Evolutionary conservation across 2,113 vertebrate genomes (phyloP).

Genomic region (Sialia sialis): DNA sequence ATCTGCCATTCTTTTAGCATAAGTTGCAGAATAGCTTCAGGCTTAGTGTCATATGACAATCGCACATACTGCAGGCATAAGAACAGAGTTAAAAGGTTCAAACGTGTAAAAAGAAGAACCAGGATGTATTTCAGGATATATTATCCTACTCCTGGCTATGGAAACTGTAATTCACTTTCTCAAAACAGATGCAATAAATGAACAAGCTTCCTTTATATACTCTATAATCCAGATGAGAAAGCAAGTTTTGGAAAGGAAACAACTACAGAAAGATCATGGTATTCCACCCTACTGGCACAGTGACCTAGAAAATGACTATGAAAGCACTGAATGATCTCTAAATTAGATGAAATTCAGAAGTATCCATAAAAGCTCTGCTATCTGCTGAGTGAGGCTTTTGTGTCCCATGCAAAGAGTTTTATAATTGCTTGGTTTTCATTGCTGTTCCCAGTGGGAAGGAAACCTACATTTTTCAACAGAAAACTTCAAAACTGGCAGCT

Average conservation of each 20-base stretch:
- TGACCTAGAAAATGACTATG: not conserved
- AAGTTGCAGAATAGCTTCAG: conserved; percentile 91
- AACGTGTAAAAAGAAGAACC: not conserved
- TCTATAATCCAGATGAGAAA: not conserved
- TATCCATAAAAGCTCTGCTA: not conserved
- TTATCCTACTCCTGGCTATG: not conserved
- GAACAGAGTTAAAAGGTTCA: not conserved
- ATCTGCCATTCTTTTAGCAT: conserved; percentile 99
- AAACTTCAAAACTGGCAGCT: not conserved
- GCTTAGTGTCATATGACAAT: conserved; percentile 89
- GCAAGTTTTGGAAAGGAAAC: not conserved
- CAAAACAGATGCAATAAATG: not conserved
- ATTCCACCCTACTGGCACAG: not conserved
- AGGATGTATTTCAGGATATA: not conserved
- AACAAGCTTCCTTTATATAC: not conserved
- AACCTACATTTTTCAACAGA: not conserved
- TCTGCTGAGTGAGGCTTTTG: not conserved
- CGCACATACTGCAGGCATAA: conserved; percentile 84
- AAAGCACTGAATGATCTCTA: not conserved
- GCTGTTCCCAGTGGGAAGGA: not conserved
- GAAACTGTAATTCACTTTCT: not conserved
- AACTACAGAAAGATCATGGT: not conserved
- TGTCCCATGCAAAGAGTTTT: not conserved
- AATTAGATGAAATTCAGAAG: not conserved
- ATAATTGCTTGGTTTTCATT: not conserved